A percentile compares a stretch with the other conserved stretches of the same genome.
Evolutionary conservation across 2,797 vertebrate species (phyloP).

Genomic region (Denticeps clupeoides): DNA sequence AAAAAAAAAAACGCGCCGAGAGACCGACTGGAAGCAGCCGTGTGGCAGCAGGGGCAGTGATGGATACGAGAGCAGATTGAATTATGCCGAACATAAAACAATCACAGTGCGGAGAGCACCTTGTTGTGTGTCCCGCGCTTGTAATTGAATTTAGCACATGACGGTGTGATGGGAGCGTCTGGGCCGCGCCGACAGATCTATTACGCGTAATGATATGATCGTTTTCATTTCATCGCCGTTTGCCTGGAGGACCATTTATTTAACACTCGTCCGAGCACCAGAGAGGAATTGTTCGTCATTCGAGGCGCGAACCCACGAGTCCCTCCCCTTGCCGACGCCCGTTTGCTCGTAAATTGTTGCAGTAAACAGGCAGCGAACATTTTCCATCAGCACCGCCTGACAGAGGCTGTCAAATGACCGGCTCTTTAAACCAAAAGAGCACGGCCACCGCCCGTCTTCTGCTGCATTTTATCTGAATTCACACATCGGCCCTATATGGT

Average conservation of each 20-base stretch:
- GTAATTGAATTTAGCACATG: slow-evolving; percentile 28
- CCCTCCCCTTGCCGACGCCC: slow-evolving; percentile 5
- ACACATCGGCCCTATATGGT: no score
- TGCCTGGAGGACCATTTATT: slow-evolving; percentile 37
- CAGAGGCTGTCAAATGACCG: no score
- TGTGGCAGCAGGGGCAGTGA: not conserved
- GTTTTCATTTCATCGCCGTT: slow-evolving; percentile 33
- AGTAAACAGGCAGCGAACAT: slow-evolving; percentile 20
- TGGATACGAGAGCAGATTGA: slow-evolving; percentile 1
- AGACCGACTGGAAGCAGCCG: not conserved
- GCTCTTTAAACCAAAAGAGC: no score
- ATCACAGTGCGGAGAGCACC: slow-evolving; percentile 1
- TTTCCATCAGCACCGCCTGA: slow-evolving; percentile 11
- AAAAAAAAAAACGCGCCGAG: not conserved
- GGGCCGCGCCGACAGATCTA: slow-evolving; percentile 37
- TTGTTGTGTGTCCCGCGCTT: slow-evolving; percentile 1
- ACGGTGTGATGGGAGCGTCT: slow-evolving; percentile 27
- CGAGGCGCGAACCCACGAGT: no score
- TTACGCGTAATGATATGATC: slow-evolving; percentile 39
- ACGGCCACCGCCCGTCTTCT: no score
- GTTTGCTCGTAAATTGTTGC: slow-evolving; percentile 20
- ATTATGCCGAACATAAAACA: slow-evolving; percentile 4
- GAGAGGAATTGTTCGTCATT: slow-evolving; percentile 29
- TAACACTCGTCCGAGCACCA: slow-evolving; percentile 23
- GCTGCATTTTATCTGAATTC: no score